Conservation (phyloP, 2,113 vertebrate genomes). For the Myiopsitta monachus region DNA sequence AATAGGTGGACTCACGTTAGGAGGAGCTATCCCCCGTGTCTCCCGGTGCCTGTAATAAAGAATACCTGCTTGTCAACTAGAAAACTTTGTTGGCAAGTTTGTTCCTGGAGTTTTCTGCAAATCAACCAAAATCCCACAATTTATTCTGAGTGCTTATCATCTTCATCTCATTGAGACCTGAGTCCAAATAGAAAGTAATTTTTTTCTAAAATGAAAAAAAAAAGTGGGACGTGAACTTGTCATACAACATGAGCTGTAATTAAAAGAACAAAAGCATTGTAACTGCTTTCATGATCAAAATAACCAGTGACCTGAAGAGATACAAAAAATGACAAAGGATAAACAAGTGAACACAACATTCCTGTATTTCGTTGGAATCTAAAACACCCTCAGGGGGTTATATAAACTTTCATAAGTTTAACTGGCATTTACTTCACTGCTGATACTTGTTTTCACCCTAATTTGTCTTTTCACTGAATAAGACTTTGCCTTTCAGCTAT, state of each 20-base stretch:
- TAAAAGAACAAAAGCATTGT: background rate
- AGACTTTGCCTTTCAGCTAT: constrained; percentile 21
- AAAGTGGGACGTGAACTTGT: background rate
- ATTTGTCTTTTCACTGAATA: constrained; percentile 28
- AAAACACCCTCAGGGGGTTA: background rate
- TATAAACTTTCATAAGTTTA: constrained; percentile 5
- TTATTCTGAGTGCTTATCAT: background rate
- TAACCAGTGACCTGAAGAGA: background rate
- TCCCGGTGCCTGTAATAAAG: too few relatives aligned
- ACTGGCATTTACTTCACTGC: background rate
- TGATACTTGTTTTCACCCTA: background rate
- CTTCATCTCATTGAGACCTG: background rate
- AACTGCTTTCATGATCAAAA: background rate
- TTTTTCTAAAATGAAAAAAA: background rate
- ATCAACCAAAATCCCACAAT: accelerated
- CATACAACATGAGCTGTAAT: background rate
- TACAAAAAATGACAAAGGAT: background rate
- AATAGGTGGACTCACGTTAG: too few relatives aligned
- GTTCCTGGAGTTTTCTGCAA: too few relatives aligned
- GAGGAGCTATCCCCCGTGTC: too few relatives aligned
- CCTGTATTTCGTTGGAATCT: background rate
- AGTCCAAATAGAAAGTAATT: background rate
- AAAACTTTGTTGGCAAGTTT: too few relatives aligned
- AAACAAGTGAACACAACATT: background rate
- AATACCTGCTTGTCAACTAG: too few relatives aligned